Base-by-base conservation (phyloP, 2,113 vertebrate species). In the Mesembrinibis cayennensis region DNA sequence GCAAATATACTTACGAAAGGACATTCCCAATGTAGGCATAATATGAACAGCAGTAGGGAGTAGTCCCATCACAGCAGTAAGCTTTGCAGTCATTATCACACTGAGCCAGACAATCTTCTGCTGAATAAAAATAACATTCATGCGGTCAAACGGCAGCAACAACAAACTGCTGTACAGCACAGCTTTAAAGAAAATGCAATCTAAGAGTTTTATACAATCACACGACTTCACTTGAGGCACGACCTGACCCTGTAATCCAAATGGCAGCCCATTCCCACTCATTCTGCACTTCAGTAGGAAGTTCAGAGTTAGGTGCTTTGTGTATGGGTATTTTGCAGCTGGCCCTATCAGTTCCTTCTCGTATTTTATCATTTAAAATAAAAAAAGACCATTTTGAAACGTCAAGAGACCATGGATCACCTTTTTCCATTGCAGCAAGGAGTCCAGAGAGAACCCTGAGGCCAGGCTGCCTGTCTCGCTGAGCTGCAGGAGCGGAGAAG, bases 31-130 rank as follows among this genome's bases (percentile, higher is more conserved):
- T 98, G 7, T 99, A 99, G 95, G 99, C 98, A 16, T 99, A 99
- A 98, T 99, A 99, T 10, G 99, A 99, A 94, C 99, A 99, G 95
- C 99, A 99, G 98, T 99, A 99, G 58, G 99, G 98, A 1, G 99
- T 95, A 34, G 98, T 98, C 58, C 99, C 99, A 90, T 99, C 98
- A 32, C 99, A 99, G 98, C 99, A 99, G 93, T 99, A 99, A 90
- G 99, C 98, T 26, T 98, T 91, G 89, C 99, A 99, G 95, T 98
- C 98, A 89, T 98, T 98, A 95, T 98, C 98, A 96, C 99, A 99
- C 95, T 98, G 98, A 86, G 98, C 98, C 74, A 98, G 95, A 38
- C 98, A 97, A 26, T 96, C 72, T 66, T 98, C 99, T 99, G 97
- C 84, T 91, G 84, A 93, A 97, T 92, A 95, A 96, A 96, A 97